Conservation (phyloP, 2,797 vertebrate species). For the Acipenser transmontanus region DNA sequence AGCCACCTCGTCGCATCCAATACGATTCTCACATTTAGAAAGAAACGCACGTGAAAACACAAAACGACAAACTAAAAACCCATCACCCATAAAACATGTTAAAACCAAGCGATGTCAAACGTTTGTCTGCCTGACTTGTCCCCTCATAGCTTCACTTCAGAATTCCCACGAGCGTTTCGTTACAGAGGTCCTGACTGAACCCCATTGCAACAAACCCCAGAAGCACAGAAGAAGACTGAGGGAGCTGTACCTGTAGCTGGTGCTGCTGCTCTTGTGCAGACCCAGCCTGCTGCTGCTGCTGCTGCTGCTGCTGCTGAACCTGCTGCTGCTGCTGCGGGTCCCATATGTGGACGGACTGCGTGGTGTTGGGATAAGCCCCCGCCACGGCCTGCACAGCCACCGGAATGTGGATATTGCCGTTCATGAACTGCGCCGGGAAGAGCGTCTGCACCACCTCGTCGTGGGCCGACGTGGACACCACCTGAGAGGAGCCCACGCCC, state of each 20-base stretch:
- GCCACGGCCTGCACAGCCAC: slow-evolving; percentile 92
- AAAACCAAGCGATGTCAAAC: too few species aligned
- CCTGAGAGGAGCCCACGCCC: slow-evolving; percentile 52
- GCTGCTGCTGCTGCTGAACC: slow-evolving; percentile 70
- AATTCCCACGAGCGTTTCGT: neutral
- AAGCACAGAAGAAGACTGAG: neutral
- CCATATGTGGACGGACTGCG: slow-evolving; percentile 95
- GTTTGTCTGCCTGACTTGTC: too few species aligned
- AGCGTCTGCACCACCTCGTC: slow-evolving; percentile 93
- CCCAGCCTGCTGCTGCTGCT: slow-evolving; percentile 71
- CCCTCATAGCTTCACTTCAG: neutral
- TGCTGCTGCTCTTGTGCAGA: neutral
- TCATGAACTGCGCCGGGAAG: slow-evolving; percentile 94
- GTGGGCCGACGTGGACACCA: slow-evolving; percentile 77
- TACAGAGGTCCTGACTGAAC: too few species aligned
- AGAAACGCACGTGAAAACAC: too few species aligned
- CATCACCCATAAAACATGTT: too few species aligned
- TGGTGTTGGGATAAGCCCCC: slow-evolving; percentile 82
- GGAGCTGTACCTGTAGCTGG: too few species aligned
- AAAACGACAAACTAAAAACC: too few species aligned
- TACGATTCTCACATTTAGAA: too few species aligned
- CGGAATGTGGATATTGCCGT: slow-evolving; percentile 96
- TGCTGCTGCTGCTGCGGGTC: slow-evolving; percentile 92
- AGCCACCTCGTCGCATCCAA: too few species aligned
- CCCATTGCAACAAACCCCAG: neutral